These are phyloP conservation scores for Colossoma macropomum DNA, from an alignment of 2,113 vertebrate genomes.

Conservation along the genomic window DNA sequence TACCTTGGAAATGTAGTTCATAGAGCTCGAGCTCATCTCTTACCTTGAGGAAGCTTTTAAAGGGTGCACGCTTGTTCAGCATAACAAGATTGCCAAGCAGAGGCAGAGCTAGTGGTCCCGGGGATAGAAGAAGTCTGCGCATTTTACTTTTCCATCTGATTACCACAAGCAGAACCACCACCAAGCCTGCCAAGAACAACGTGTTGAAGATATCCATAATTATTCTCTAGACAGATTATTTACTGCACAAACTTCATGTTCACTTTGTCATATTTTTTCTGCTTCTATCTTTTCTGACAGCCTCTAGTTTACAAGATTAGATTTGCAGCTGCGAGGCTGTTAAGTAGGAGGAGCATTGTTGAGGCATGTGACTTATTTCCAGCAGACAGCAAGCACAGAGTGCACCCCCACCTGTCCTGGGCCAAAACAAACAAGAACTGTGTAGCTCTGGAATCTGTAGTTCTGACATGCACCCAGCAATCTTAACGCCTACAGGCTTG, in stretches of 20 bases:
- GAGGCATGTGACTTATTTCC: not conserved
- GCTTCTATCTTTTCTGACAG: not conserved
- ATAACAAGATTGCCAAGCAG: constrained; percentile 70
- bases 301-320: not conserved
- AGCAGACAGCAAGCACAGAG: not conserved
- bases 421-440: not conserved
- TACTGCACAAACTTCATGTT: not conserved
- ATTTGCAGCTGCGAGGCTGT: not conserved
- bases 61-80: constrained; percentile 64
- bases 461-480: no score
- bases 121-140: constrained; percentile 54
- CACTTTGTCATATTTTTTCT: not conserved
- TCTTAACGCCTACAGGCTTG: no score
- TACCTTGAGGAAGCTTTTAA: constrained; percentile 69
- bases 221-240: not conserved
- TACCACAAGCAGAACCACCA: constrained; percentile 61
- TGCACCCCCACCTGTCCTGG: not conserved
- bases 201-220: constrained; percentile 64
- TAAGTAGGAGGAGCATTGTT: not conserved
- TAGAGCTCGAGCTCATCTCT: not conserved
- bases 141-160: constrained; percentile 37
- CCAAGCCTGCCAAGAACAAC: constrained; percentile 50
- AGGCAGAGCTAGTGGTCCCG: constrained; percentile 70
- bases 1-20: not conserved
- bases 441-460: not conserved